Evolutionary conservation across 2,113 vertebrate species (phyloP).

Genomic region (Echinops telfairi): DNA sequence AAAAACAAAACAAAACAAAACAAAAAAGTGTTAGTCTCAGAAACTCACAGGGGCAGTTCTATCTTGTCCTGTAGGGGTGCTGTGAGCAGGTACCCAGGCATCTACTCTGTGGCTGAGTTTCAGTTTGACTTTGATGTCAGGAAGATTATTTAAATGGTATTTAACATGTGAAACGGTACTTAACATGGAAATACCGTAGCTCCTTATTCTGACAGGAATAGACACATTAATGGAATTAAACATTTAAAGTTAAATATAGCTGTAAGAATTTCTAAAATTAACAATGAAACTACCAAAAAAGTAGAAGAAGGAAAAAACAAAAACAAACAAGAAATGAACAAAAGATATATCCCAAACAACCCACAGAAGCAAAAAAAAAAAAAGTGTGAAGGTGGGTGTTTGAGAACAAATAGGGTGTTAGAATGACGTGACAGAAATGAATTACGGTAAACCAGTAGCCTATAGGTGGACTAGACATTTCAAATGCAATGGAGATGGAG

Average conservation of each 20-base stretch:
- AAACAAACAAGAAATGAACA: background rate
- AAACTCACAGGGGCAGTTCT: no score
- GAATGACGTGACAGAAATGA: constrained; percentile 5
- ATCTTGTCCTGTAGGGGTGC: no score
- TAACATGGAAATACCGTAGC: background rate
- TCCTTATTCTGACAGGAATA: background rate
- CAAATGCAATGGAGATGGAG: background rate
- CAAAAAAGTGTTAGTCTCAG: no score
- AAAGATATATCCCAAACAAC: constrained; percentile 23
- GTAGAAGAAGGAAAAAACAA: background rate
- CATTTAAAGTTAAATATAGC: constrained; percentile 37
- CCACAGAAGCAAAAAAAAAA: background rate
- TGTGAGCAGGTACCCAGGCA: no score
- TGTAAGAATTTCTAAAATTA: constrained; percentile 37
- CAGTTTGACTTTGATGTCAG: background rate
- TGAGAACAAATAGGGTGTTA: background rate
- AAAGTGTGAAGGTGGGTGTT: background rate
- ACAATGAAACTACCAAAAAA: constrained; percentile 6
- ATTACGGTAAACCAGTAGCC: background rate
- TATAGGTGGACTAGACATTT: background rate
- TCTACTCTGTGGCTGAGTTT: no score
- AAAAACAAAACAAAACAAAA: no score
- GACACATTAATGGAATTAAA: constrained; percentile 23
- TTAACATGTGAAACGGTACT: no score
- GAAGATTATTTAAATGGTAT: no score